Evolutionary conservation across 2,113 vertebrate genomes (phyloP).

Genomic region (Rhinogobius similis): DNA sequence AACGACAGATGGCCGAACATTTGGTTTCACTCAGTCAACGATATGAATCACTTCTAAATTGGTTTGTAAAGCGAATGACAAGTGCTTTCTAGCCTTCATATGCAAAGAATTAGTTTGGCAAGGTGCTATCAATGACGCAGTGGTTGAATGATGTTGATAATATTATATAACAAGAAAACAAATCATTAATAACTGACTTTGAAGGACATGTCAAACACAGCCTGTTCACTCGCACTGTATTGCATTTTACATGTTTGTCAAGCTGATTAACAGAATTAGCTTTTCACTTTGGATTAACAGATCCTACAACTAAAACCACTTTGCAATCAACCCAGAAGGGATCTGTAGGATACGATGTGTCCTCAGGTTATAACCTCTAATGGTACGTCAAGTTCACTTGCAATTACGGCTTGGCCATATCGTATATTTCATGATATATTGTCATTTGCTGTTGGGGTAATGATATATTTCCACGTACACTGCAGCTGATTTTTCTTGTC

Average conservation of each 20-base stretch:
- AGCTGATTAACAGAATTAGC: too few species aligned
- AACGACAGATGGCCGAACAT: slow-evolving; percentile 25
- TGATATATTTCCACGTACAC: too few species aligned
- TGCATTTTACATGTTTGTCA: too few species aligned
- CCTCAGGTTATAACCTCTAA: background rate
- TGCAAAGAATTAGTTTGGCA: background rate
- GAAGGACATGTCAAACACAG: background rate
- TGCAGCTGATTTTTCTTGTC: too few species aligned
- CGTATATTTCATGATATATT: too few species aligned
- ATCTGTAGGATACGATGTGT: background rate
- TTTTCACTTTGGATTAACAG: too few species aligned
- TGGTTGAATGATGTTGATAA: background rate
- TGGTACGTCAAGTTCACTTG: too few species aligned
- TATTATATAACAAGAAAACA: background rate
- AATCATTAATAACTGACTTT: background rate
- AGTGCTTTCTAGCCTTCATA: background rate
- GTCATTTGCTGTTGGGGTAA: too few species aligned
- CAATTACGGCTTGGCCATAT: background rate
- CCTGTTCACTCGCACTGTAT: background rate
- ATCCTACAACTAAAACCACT: background rate
- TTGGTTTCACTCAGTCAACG: background rate
- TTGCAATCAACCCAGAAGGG: too few species aligned
- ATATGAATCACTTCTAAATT: slow-evolving; percentile 7
- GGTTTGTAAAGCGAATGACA: slow-evolving; percentile 1
- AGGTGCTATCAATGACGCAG: background rate